Evolutionary conservation across 2,113 vertebrate species (phyloP), one percentile per base, ranked within the genome.

Genomic region (Erythrocebus patas): DNA sequence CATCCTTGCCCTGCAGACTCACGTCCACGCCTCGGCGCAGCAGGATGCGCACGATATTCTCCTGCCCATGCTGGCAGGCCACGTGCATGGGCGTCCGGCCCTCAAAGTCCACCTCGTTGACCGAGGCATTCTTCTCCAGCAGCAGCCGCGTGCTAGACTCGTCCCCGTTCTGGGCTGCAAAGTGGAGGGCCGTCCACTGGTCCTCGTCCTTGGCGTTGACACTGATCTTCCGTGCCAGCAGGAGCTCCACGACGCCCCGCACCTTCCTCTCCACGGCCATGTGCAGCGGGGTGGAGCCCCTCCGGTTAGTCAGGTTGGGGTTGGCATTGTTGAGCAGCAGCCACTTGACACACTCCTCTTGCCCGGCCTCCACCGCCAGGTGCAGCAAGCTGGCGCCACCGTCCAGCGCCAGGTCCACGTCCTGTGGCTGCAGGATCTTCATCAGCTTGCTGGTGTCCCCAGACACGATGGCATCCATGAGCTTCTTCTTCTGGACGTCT

Each of bases 381-480:
- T 99, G 99, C 88, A 99, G 99, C 45, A 99, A 99, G 86, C 99
- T 99, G 82, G 98, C 99, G 2, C 99, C 99, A 13, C 99, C 99
- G 0, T 99, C 99, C 18, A 99, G 98, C 14, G 99, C 98, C 94
- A 99, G 98, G 95, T 99, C 99, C 9, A 99, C 99, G 45, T 99
- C 99, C 98, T 99, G 99, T n/a, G 99, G 99, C 98, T 99, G 99
- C 55, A 99, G 99, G 97, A 99, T 99, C 99, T 99, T 99, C 99
- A 99, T 99, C 92, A 99, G 98, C 98, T 99, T 99, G 96, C 99
- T 98, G 0, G 99, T 99, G 97, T 99, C 99, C 97, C 99, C 99
- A 1, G 97, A 99, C 75, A 99, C 88, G 88, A 99, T 99, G 72
- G 99, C 99, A 2, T 99, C 99, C 0, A 99, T 99, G 18, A 99